Percentiles rank a stretch among this genome's conserved stretches.
phyloP scores from a whole-genome alignment of 2,113 vertebrate genomes.

The Tringa solitaria region DNA sequence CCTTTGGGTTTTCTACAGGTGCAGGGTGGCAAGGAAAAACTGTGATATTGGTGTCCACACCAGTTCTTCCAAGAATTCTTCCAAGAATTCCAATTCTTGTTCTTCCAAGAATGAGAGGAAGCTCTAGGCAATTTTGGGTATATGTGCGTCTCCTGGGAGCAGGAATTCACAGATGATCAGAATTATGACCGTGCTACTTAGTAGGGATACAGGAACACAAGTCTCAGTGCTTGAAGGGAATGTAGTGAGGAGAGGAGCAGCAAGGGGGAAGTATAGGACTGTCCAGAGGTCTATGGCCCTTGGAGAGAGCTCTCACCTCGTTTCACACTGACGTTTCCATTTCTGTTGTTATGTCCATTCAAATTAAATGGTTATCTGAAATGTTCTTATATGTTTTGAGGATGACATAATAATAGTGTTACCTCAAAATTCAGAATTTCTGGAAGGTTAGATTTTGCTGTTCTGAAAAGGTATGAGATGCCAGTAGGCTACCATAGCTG shows the following conservation, averaged over 20 bases:
- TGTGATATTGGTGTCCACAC: neutral
- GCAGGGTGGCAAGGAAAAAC: neutral
- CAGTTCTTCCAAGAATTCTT: too few species aligned
- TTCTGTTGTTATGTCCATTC: neutral
- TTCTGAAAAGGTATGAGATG: neutral
- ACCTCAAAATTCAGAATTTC: neutral
- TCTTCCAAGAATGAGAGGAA: neutral
- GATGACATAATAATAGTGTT: neutral
- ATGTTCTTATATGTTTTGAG: neutral
- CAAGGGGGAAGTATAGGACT: neutral
- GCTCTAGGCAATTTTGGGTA: neutral
- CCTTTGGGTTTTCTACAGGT: neutral
- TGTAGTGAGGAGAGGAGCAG: conserved; percentile 4
- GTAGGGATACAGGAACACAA: neutral
- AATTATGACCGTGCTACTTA: neutral
- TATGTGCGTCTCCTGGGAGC: neutral
- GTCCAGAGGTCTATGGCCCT: neutral
- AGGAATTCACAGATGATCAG: neutral
- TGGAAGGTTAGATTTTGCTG: neutral
- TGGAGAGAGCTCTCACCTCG: neutral
- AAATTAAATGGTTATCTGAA: neutral
- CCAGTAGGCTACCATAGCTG: neutral
- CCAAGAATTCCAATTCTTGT: too few species aligned
- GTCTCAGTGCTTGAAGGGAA: neutral
- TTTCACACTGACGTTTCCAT: neutral